These are phyloP conservation scores for Mythimna loreyi DNA, from an alignment of 2,888 invertebrate genomes.

Conservation along the genomic window DNA sequence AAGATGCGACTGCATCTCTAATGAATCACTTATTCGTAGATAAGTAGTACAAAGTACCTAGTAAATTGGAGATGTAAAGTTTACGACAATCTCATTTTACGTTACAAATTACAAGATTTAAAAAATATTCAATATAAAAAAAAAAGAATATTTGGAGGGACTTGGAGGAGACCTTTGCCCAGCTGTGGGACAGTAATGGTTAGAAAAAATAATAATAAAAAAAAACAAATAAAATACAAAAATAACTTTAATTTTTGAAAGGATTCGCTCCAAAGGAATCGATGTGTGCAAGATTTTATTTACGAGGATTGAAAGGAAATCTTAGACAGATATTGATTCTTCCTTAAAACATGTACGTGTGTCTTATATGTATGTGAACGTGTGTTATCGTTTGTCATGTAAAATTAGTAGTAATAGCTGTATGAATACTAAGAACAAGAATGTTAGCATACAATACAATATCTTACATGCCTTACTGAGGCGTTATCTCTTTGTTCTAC, in stretches of 20 bases:
- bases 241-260: not conserved
- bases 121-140: too few relatives aligned
- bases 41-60: not conserved
- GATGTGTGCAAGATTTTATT: not conserved
- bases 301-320: not conserved
- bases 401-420: not conserved
- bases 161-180: too few relatives aligned
- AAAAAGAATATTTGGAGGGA: too few relatives aligned
- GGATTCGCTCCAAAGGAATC: not conserved
- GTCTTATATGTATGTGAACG: not conserved
- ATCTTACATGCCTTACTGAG: too few relatives aligned
- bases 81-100: not conserved
- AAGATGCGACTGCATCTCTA: conserved; percentile 18
- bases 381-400: not conserved
- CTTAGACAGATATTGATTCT: not conserved
- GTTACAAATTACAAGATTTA: not conserved
- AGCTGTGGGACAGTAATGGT: too few relatives aligned
- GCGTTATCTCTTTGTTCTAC: not conserved
- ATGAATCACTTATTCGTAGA: conserved; percentile 18
- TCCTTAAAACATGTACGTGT: not conserved
- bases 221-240: not conserved
- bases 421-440: conserved; percentile 6
- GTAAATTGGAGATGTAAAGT: too few relatives aligned
- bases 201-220: too few relatives aligned
- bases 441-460: not conserved